phyloP scores from a whole-genome alignment of 2,888 invertebrate genomes.

The Agriopis aurantiaria region DNA sequence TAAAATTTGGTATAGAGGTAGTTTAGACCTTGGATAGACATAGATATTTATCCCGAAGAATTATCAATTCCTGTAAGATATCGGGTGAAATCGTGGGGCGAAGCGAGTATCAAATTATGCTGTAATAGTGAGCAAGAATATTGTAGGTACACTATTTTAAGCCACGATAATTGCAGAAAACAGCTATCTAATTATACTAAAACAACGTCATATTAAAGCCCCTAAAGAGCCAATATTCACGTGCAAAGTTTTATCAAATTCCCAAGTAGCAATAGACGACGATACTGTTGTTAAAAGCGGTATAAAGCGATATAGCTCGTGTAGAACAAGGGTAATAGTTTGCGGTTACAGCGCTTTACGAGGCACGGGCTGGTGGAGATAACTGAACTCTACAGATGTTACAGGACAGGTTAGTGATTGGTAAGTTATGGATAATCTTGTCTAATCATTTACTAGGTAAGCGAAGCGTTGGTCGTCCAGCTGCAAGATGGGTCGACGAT shows the following conservation, averaged over 20 bases:
- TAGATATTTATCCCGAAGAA: no score
- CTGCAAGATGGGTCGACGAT: no score
- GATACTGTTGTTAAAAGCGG: constrained; percentile 16
- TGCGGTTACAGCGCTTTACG: constrained; percentile 15
- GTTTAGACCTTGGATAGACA: no score
- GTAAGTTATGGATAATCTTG: no score
- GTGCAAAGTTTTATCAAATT: constrained; percentile 28
- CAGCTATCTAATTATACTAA: constrained; percentile 14
- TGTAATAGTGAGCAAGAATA: no score
- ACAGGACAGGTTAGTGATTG: not conserved
- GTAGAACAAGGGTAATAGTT: constrained; percentile 16
- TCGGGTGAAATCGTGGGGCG: no score
- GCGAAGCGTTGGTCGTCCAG: no score
- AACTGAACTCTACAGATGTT: not conserved
- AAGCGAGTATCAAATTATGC: no score
- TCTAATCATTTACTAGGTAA: no score
- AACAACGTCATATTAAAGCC: constrained; percentile 2
- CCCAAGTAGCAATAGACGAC: constrained; percentile 14
- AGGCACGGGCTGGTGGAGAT: constrained; percentile 4
- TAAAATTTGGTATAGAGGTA: no score
- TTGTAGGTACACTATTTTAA: not conserved
- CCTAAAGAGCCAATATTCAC: constrained; percentile 17
- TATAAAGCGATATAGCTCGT: not conserved
- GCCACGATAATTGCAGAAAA: not conserved
- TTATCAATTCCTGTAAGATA: no score